phyloP scores from a whole-genome alignment of 2,113 vertebrate genomes.

The Ifrita kowaldi region DNA sequence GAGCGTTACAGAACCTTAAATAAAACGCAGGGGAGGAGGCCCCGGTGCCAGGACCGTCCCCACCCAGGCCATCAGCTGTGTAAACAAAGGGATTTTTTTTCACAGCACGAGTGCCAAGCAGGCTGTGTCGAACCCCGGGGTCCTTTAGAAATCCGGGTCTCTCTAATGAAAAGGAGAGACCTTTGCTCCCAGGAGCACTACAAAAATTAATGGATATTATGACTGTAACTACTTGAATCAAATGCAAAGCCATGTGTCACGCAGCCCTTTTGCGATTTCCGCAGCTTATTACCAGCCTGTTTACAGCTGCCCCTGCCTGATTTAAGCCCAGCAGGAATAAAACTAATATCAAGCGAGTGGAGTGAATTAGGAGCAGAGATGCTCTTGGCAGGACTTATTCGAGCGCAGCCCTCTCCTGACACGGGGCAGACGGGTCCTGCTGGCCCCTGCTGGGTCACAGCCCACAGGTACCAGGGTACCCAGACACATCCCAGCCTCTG shows the following conservation, averaged over 20 bases:
- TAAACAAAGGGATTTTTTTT: background rate
- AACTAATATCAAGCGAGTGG: background rate
- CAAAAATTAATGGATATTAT: conserved; percentile 14
- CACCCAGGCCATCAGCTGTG: background rate
- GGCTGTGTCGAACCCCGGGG: background rate
- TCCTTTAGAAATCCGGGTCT: background rate
- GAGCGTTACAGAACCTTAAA: background rate
- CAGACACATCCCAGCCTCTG: background rate
- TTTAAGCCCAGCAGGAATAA: background rate
- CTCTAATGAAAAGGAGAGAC: background rate
- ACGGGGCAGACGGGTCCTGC: background rate
- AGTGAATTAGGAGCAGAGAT: background rate
- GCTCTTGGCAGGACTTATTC: rapidly evolving
- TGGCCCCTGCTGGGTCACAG: background rate
- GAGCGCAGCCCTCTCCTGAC: rapidly evolving
- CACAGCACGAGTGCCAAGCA: rapidly evolving
- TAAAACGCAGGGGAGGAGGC: background rate
- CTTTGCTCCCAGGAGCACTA: background rate
- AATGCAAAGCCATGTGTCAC: background rate
- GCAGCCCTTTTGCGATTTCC: background rate
- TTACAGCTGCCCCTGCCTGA: background rate
- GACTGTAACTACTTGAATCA: background rate
- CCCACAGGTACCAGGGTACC: background rate
- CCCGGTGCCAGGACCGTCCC: background rate
- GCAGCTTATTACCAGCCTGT: background rate